These are phyloP conservation scores for Euleptes europaea DNA, from an alignment of 2,113 vertebrate genomes.

Conservation along the genomic window DNA sequence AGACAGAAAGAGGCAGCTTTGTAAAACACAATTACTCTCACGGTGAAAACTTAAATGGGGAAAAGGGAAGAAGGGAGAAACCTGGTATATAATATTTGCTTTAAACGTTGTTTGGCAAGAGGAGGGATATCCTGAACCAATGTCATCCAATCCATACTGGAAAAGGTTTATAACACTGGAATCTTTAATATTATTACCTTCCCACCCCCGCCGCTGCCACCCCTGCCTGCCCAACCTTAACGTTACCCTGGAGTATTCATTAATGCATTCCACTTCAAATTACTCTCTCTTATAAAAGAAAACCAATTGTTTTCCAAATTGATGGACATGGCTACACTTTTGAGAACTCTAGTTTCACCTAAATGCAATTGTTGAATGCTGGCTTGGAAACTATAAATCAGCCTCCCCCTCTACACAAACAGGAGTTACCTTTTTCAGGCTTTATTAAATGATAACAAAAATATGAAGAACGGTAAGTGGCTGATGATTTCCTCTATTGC, in stretches of 20 bases:
- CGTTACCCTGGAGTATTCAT: slow-evolving; percentile 24
- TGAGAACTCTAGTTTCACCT: no score
- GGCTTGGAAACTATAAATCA: slow-evolving; percentile 52
- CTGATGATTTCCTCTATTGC: slow-evolving; percentile 72
- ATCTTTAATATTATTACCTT: slow-evolving; percentile 22
- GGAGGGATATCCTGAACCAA: slow-evolving; percentile 2
- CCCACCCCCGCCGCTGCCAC: neutral
- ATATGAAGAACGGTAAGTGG: slow-evolving; percentile 43
- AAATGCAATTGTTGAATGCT: slow-evolving; percentile 42
- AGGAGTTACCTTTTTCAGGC: slow-evolving; percentile 41
- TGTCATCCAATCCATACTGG: slow-evolving; percentile 24
- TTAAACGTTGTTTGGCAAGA: neutral
- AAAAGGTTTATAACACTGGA: slow-evolving; percentile 13
- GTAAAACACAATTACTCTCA: slow-evolving; percentile 47
- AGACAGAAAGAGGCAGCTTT: slow-evolving; percentile 53
- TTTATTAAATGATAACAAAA: slow-evolving; percentile 54
- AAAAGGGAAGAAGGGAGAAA: slow-evolving; percentile 29
- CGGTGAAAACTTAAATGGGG: slow-evolving; percentile 41
- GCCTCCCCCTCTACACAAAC: slow-evolving; percentile 22
- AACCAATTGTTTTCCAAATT: slow-evolving; percentile 21
- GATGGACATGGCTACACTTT: neutral
- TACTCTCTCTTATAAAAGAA: slow-evolving; percentile 31
- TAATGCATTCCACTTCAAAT: slow-evolving; percentile 43
- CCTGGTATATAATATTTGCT: slow-evolving; percentile 9
- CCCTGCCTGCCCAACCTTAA: neutral